These are phyloP conservation scores for Burhinus oedicnemus DNA, from an alignment of 2,113 vertebrate genomes.

Conservation along the genomic window DNA sequence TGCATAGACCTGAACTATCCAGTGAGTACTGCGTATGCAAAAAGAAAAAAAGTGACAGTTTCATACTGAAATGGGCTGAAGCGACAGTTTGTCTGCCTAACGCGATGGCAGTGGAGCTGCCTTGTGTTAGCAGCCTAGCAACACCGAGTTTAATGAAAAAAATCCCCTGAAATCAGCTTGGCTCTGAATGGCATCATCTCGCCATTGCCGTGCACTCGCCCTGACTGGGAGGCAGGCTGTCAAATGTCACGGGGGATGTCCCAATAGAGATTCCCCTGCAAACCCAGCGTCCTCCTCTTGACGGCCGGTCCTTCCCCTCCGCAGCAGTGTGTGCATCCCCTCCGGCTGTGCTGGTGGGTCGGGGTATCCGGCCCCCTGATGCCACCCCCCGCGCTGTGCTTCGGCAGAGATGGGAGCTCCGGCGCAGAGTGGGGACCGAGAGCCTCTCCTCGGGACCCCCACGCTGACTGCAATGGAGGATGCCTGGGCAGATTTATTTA, in stretches of 20 bases:
- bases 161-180: not conserved
- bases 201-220: accelerated
- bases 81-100: not conserved
- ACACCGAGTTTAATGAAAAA: not conserved
- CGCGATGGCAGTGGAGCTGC: not conserved
- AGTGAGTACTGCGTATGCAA: not conserved
- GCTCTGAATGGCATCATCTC: not conserved
- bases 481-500: not conserved
- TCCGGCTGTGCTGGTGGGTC: accelerated
- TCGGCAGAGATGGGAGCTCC: not conserved
- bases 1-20: constrained; percentile 13
- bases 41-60: not conserved
- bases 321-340: accelerated
- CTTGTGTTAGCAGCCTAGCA: constrained; percentile 1
- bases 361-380: too few species aligned
- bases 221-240: not conserved
- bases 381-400: too few species aligned
- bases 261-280: not conserved
- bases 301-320: not conserved
- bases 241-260: accelerated
- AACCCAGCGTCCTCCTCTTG: accelerated
- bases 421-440: not conserved
- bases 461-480: accelerated
- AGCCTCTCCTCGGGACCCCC: not conserved
- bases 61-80: constrained; percentile 1